These are phyloP conservation scores for Sinelater perroti DNA, from an alignment of 2,888 invertebrate genomes.

Conservation along the genomic window DNA sequence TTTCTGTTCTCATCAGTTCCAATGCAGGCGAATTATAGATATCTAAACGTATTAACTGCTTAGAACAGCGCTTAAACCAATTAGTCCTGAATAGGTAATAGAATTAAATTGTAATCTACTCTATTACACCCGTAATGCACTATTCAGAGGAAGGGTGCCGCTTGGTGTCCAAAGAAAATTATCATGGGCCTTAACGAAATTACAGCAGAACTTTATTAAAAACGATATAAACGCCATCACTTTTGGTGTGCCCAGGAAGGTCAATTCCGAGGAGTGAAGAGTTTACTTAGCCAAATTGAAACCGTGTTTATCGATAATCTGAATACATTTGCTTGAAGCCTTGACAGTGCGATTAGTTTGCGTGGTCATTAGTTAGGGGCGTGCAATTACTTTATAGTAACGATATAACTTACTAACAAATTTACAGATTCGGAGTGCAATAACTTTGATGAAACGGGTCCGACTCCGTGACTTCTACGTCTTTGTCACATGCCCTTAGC, in stretches of 20 bases:
- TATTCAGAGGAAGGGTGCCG: conserved; percentile 8
- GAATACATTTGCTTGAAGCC: conserved; percentile 31
- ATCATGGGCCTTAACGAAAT: conserved; percentile 11
- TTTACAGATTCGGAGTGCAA: conserved; percentile 27
- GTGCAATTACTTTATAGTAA: conserved; percentile 32
- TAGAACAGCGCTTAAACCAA: conserved; percentile 22
- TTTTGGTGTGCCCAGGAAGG: conserved; percentile 12
- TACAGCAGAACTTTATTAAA: conserved; percentile 22
- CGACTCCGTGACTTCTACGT: conserved; percentile 21
- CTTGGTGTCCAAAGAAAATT: conserved; percentile 12
- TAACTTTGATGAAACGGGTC: conserved; percentile 28
- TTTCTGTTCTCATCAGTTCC: too few species aligned
- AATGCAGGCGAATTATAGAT: conserved; percentile 12
- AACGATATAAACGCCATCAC: conserved; percentile 21
- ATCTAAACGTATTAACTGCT: conserved; percentile 24
- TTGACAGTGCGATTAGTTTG: conserved; percentile 33
- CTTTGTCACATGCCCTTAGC: conserved; percentile 17
- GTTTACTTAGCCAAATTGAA: conserved; percentile 34
- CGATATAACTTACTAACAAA: conserved; percentile 32
- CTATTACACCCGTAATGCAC: conserved; percentile 7
- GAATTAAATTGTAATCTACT: conserved; percentile 24
- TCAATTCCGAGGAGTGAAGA: conserved; percentile 27
- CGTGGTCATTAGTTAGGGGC: conserved; percentile 31
- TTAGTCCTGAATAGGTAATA: conserved; percentile 25
- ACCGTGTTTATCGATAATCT: conserved; percentile 31